Percentiles rank a stretch among this genome's conserved stretches.
Conservation (phyloP, 23 tunicate genomes). For the Aplidium turbinatum region DNA sequence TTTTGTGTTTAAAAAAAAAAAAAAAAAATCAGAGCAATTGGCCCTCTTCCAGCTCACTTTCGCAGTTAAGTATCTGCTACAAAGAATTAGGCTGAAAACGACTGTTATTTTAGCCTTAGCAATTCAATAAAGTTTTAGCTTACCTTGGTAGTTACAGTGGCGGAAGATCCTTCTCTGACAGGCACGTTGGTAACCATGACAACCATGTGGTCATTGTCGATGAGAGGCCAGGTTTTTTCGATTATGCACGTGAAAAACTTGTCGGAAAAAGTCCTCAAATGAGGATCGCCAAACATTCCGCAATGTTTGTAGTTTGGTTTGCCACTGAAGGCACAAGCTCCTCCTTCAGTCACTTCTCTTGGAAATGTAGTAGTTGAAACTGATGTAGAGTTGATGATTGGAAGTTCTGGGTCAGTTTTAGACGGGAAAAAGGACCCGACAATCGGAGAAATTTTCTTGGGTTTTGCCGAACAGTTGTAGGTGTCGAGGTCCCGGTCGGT, state of each 20-base stretch:
- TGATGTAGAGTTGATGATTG: neutral
- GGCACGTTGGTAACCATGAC: conserved; percentile 79
- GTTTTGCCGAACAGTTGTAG: conserved; percentile 9
- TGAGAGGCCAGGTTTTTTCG: conserved; percentile 64
- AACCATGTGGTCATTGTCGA: conserved; percentile 75
- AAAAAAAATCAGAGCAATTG: no score
- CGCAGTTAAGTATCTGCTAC: no score
- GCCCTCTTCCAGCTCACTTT: no score
- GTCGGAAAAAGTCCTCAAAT: conserved; percentile 80
- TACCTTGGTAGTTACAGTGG: conserved; percentile 80
- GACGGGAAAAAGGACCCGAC: no score
- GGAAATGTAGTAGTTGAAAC: neutral
- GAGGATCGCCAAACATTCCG: conserved; percentile 86
- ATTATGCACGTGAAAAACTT: conserved; percentile 72
- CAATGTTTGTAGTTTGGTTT: conserved; percentile 60
- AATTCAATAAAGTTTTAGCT: neutral
- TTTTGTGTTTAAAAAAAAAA: no score
- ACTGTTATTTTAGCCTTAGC: neutral
- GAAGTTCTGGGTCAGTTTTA: neutral
- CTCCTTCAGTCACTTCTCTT: conserved; percentile 6
- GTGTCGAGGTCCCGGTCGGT: conserved; percentile 19
- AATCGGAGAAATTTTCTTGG: no score
- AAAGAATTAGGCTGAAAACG: neutral
- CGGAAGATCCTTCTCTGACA: conserved; percentile 44
- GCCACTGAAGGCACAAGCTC: conserved; percentile 46